phyloP scores from a whole-genome alignment of 2,888 invertebrate genomes.

The Cephus rjabovi region DNA sequence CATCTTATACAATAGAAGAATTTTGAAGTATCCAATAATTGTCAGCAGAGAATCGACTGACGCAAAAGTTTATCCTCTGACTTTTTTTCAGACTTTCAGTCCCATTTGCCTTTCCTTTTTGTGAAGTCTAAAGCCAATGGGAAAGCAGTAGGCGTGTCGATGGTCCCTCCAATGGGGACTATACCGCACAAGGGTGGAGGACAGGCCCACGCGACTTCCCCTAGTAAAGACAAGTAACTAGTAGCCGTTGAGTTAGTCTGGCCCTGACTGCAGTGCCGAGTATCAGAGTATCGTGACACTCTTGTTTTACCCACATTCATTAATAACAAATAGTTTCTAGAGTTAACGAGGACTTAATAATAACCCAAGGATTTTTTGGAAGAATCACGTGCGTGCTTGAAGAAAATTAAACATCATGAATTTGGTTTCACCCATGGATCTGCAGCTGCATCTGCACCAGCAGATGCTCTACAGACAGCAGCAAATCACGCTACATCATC shows the following conservation, averaged over 20 bases:
- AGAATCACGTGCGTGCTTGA: not conserved
- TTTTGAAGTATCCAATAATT: not conserved
- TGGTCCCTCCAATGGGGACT: constrained; percentile 1
- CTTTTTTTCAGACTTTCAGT: not conserved
- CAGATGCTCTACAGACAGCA: constrained; percentile 44
- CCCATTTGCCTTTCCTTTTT: not conserved
- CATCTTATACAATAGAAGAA: not conserved
- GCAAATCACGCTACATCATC: constrained; percentile 38
- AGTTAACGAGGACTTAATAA: not conserved
- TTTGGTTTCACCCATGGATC: constrained; percentile 38
- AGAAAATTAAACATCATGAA: constrained; percentile 28
- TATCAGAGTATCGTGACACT: not conserved
- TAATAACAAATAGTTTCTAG: not conserved
- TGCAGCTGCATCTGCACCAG: constrained; percentile 42
- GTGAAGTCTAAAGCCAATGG: not conserved
- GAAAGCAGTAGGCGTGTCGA: not conserved
- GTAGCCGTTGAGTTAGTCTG: not conserved
- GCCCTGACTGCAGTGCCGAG: constrained; percentile 2
- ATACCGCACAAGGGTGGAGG: not conserved
- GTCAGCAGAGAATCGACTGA: not conserved
- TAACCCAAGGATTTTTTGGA: not conserved
- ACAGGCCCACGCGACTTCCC: constrained; percentile 9
- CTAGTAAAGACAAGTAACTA: not conserved
- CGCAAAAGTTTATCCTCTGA: not conserved
- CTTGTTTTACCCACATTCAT: not conserved